Conservation (phyloP, 2,888 invertebrate species). For the Agrenia bidenticulata region DNA sequence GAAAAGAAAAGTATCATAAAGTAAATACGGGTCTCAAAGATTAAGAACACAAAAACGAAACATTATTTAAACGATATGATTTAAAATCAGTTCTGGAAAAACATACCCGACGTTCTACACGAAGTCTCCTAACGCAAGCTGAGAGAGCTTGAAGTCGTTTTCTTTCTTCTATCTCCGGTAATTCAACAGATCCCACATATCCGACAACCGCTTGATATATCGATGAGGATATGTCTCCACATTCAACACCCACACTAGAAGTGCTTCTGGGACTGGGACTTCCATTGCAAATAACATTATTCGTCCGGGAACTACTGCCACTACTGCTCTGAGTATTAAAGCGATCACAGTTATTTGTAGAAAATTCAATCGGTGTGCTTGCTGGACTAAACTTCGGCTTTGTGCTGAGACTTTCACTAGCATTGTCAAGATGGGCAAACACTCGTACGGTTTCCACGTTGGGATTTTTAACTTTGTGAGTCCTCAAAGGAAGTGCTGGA, state of each 20-base stretch:
- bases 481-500: conserved; percentile 40
- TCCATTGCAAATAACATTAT: conserved; percentile 31
- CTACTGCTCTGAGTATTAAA: conserved; percentile 51
- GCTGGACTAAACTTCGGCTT: conserved; percentile 1
- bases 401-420: conserved; percentile 9
- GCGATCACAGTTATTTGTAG: conserved; percentile 24
- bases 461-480: conserved; percentile 29
- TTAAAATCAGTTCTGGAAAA: neutral
- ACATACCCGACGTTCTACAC: conserved; percentile 78
- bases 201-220: conserved; percentile 77
- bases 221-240: conserved; percentile 8
- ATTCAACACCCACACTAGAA: conserved; percentile 20
- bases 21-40: neutral
- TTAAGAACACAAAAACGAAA: no score
- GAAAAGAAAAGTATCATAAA: conserved; percentile 17
- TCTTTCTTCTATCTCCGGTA: conserved; percentile 72
- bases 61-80: no score
- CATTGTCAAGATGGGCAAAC: conserved; percentile 44
- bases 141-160: conserved; percentile 67
- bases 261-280: conserved; percentile 39
- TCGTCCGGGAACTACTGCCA: conserved; percentile 44
- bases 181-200: conserved; percentile 93
- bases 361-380: neutral
- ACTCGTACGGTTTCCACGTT: conserved; percentile 50
- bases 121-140: conserved; percentile 77